phyloP scores from a whole-genome alignment of 2,113 vertebrate species.

The Notothenia rossii region DNA sequence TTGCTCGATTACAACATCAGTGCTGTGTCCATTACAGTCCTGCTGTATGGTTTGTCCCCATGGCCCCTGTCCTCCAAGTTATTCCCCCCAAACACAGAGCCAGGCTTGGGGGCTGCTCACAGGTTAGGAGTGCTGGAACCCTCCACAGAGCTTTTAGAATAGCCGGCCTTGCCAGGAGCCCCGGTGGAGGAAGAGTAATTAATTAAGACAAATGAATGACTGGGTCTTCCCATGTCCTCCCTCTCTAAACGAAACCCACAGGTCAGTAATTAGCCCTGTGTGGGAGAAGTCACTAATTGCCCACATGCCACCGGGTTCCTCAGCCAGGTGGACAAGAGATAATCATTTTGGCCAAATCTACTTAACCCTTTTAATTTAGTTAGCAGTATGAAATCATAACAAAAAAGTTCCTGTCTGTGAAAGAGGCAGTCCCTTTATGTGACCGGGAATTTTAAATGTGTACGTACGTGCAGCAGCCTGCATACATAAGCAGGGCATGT shows the following conservation, averaged over 20 bases:
- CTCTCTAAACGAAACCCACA: slow-evolving; percentile 80
- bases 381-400: slow-evolving; percentile 16
- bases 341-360: slow-evolving; percentile 11
- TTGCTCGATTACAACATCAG: slow-evolving; percentile 18
- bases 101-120: slow-evolving; percentile 50
- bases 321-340: slow-evolving; percentile 57
- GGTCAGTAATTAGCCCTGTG: slow-evolving; percentile 82
- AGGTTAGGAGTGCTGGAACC: slow-evolving; percentile 58
- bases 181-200: slow-evolving; percentile 74
- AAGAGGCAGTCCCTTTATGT: background rate
- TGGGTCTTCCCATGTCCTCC: slow-evolving; percentile 61
- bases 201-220: slow-evolving; percentile 82
- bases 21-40: background rate
- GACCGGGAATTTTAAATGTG: background rate
- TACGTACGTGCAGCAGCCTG: slow-evolving; percentile 17
- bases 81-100: background rate
- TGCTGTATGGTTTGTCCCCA: slow-evolving; percentile 9
- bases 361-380: slow-evolving; percentile 7
- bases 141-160: slow-evolving; percentile 70
- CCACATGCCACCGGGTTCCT: slow-evolving; percentile 63
- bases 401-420: background rate
- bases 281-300: slow-evolving; percentile 74
- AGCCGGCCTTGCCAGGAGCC: slow-evolving; percentile 75
- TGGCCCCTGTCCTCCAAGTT: slow-evolving; percentile 23
- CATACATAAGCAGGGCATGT: slow-evolving; percentile 58